Conservation (phyloP, 2,113 vertebrate species). For the Triplophysa tibetana region DNA sequence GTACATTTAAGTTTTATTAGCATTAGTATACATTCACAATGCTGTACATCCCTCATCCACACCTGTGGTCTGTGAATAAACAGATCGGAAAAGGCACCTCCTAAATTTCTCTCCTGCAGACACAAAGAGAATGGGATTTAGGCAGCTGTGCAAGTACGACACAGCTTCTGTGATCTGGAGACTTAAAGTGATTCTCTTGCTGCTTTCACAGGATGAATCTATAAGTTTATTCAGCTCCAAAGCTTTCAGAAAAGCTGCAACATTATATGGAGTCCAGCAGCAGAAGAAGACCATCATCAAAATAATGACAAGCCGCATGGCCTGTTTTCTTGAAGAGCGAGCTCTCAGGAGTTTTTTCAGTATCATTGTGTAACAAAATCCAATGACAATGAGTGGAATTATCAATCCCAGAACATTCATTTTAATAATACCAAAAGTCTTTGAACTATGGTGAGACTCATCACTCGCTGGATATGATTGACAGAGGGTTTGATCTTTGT, state of each 20-base stretch:
- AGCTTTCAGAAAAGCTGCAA: constrained; percentile 58
- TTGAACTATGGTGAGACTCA: background rate
- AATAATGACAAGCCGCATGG: constrained; percentile 64
- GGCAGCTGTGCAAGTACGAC: constrained; percentile 72
- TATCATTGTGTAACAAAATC: constrained; percentile 72
- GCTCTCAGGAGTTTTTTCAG: constrained; percentile 56
- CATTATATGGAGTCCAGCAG: constrained; percentile 75
- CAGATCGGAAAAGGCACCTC: constrained; percentile 57
- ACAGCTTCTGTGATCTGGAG: constrained; percentile 66
- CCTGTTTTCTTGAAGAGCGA: constrained; percentile 61
- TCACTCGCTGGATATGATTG: background rate
- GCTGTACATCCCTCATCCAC: constrained; percentile 60
- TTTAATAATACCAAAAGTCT: constrained; percentile 58
- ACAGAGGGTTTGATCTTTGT: rapidly evolving
- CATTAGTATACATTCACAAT: constrained; percentile 47
- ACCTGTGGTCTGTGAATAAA: constrained; percentile 55
- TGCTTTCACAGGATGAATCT: constrained; percentile 42
- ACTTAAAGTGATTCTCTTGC: constrained; percentile 55
- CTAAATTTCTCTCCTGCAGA: constrained; percentile 73
- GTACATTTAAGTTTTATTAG: too few species aligned
- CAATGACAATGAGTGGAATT: constrained; percentile 61
- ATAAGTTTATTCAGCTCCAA: constrained; percentile 39
- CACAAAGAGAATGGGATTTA: constrained; percentile 75
- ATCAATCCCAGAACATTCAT: constrained; percentile 71
- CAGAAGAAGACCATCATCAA: constrained; percentile 70